Conservation (phyloP, 1,140 invertebrate species). For the Formica exsecta region DNA sequence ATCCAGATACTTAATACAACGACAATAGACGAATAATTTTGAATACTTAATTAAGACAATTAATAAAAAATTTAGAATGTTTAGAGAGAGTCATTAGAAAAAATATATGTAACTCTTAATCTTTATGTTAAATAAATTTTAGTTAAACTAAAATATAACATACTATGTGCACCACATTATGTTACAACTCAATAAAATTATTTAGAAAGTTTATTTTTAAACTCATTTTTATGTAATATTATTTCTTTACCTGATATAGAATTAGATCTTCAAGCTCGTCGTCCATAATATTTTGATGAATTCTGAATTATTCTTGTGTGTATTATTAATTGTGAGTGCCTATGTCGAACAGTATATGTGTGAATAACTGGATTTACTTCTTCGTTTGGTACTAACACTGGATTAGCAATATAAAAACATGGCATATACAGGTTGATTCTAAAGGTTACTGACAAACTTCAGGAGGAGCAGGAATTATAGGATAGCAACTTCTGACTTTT, state of each 20-base stretch:
- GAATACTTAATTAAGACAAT: slow-evolving; percentile 19
- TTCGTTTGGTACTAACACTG: no score
- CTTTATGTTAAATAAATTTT: not conserved
- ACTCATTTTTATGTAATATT: slow-evolving; percentile 5
- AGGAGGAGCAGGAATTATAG: no score
- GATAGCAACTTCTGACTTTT: no score
- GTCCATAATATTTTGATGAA: slow-evolving; percentile 89
- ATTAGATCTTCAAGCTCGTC: slow-evolving; percentile 95
- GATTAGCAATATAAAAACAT: no score
- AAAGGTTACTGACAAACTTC: no score
- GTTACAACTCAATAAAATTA: not conserved
- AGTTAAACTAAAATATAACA: slow-evolving; percentile 3
- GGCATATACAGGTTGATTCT: no score
- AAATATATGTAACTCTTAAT: not conserved
- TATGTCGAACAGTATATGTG: no score
- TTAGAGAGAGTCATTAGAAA: not conserved
- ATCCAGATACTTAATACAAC: not conserved
- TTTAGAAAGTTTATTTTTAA: not conserved
- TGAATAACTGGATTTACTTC: no score
- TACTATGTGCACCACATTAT: not conserved
- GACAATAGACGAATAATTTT: slow-evolving; percentile 30
- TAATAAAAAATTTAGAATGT: not conserved
- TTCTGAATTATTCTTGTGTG: slow-evolving; percentile 46
- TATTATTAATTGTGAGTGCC: not conserved
- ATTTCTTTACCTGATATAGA: slow-evolving; percentile 89